phyloP scores from a whole-genome alignment of 92 coral and sea anemone species.

The Parazoanthus darwini region DNA sequence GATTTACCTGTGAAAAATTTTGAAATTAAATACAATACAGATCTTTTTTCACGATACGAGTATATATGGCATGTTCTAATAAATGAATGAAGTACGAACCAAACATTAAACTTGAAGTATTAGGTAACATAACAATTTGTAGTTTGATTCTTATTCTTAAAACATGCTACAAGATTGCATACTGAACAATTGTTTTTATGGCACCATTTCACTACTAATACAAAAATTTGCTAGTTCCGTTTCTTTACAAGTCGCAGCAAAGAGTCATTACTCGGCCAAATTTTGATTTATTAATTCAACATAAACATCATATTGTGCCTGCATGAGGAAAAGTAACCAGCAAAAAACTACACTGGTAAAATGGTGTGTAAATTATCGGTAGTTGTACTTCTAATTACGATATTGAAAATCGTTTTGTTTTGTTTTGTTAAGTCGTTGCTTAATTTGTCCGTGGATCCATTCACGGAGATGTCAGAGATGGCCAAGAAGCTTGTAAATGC shows the following conservation, averaged over 20 bases:
- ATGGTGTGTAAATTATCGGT: neutral
- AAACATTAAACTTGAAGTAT: neutral
- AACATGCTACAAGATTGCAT: neutral
- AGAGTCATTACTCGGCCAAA: too few species aligned
- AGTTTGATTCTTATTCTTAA: too few species aligned
- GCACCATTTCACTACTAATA: neutral
- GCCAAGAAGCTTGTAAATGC: constrained; percentile 87
- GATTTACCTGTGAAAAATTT: neutral
- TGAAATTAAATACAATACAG: neutral
- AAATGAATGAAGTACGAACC: neutral
- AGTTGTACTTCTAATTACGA: neutral
- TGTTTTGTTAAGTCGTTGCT: constrained; percentile 70
- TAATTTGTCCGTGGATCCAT: constrained; percentile 90
- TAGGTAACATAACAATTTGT: too few species aligned
- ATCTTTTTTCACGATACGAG: neutral
- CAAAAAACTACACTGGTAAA: neutral
- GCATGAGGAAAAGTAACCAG: neutral
- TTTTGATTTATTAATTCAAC: neutral
- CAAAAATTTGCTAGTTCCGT: neutral
- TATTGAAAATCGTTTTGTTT: neutral
- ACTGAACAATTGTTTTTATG: neutral
- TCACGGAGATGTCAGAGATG: constrained; percentile 74
- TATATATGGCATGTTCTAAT: neutral
- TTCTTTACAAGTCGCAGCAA: too few species aligned
- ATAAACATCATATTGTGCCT: neutral